phyloP scores from a whole-genome alignment of 2,888 invertebrate species.

The Luperina testacea region DNA sequence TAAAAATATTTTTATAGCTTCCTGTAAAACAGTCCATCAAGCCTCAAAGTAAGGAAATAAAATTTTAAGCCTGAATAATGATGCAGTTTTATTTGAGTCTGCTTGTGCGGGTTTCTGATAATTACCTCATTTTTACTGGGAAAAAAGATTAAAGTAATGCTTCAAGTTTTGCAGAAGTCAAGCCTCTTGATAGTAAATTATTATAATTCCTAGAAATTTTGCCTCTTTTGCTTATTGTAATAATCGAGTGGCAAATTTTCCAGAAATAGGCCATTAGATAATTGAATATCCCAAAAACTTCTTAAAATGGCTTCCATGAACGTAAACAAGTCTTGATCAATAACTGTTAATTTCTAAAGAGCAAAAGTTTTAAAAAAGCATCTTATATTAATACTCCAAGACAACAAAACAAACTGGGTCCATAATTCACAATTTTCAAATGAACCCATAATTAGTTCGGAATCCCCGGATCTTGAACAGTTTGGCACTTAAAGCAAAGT shows the following conservation, averaged over 20 bases:
- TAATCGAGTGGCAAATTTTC: background rate
- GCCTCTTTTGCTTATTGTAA: background rate
- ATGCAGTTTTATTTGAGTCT: slow-evolving; percentile 30
- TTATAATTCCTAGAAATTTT: background rate
- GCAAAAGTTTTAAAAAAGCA: background rate
- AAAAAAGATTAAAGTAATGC: background rate
- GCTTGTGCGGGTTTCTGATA: background rate
- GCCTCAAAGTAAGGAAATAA: slow-evolving; percentile 37
- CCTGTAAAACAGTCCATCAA: slow-evolving; percentile 44
- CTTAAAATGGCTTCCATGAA: background rate
- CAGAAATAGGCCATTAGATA: background rate
- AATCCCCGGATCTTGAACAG: slow-evolving; percentile 53
- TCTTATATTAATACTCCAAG: background rate
- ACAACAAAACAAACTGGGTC: slow-evolving; percentile 1
- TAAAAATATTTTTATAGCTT: slow-evolving; percentile 51
- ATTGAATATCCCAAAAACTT: background rate
- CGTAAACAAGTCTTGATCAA: background rate
- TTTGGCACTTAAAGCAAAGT: slow-evolving; percentile 62
- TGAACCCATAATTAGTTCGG: slow-evolving; percentile 58
- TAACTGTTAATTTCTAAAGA: background rate
- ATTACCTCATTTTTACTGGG: background rate
- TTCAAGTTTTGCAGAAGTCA: background rate
- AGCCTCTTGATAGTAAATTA: background rate
- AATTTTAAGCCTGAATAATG: slow-evolving; percentile 44
- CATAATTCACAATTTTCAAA: slow-evolving; percentile 43